Conservation (phyloP, 1,140 invertebrate genomes). For the Thaumatotibia leucotreta region DNA sequence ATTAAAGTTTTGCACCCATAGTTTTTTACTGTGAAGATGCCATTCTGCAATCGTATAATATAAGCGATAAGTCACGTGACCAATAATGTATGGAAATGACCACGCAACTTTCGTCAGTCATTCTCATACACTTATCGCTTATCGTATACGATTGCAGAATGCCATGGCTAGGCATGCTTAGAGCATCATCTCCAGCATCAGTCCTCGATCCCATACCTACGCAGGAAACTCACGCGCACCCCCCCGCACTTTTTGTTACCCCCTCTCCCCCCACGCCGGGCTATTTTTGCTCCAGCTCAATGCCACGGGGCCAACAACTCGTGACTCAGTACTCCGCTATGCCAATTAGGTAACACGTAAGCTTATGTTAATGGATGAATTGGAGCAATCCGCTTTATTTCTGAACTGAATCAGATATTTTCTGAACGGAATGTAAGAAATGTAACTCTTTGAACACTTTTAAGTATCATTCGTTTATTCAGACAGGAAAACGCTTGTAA, state of each 20-base stretch:
- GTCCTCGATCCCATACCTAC: slow-evolving; percentile 18
- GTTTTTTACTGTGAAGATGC: too few species aligned
- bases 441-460: too few species aligned
- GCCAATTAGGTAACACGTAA: slow-evolving; percentile 31
- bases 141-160: too few species aligned
- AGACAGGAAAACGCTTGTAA: too few species aligned
- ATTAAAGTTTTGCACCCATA: too few species aligned
- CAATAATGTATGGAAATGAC: too few species aligned
- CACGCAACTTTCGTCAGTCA: too few species aligned
- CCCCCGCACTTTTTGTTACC: not conserved
- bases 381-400: not conserved
- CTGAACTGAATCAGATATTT: not conserved
- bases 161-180: not conserved
- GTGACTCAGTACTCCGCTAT: slow-evolving; percentile 45
- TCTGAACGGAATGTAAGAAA: not conserved
- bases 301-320: slow-evolving; percentile 66
- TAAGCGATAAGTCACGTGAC: too few species aligned
- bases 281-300: slow-evolving; percentile 57
- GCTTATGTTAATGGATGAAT: not conserved
- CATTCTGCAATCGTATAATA: too few species aligned
- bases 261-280: not conserved
- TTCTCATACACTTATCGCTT: too few species aligned
- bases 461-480: too few species aligned
- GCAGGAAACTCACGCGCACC: slow-evolving; percentile 32
- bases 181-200: not conserved